Percentiles rank a stretch among this genome's conserved stretches.
Conservation (phyloP, 2,113 vertebrate genomes). For the Indri indri region DNA sequence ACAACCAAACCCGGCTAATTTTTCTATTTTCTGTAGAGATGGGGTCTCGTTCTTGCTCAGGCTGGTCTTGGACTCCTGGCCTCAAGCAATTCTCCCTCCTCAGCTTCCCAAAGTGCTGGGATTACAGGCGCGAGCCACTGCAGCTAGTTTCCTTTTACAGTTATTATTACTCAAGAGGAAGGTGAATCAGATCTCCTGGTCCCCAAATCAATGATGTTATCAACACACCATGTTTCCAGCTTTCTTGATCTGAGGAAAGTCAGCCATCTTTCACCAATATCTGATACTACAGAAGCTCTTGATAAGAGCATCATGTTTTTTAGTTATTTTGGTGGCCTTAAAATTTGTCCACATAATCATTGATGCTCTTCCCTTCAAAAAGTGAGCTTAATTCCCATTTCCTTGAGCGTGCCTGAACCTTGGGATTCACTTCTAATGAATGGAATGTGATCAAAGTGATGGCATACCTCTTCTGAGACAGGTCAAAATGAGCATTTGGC, state of each 20-base stretch:
- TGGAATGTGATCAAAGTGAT: background rate
- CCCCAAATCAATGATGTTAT: background rate
- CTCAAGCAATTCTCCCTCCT: background rate
- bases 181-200: background rate
- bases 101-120: background rate
- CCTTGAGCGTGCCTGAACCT: background rate
- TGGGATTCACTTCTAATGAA: background rate
- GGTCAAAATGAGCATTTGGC: background rate
- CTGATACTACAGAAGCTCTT: background rate
- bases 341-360: background rate
- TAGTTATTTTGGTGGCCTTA: background rate
- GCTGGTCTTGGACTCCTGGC: background rate
- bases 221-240: background rate
- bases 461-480: background rate
- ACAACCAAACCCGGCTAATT: too few relatives aligned
- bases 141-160: background rate
- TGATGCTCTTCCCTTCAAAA: background rate
- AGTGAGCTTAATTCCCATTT: background rate
- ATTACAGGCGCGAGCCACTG: background rate
- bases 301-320: background rate
- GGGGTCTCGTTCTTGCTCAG: background rate
- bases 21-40: background rate
- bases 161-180: background rate
- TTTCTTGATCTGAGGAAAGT: background rate
- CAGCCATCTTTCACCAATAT: background rate